These are phyloP conservation scores for Nasonia longicornis DNA, from an alignment of 1,140 invertebrate species.

Conservation along the genomic window DNA sequence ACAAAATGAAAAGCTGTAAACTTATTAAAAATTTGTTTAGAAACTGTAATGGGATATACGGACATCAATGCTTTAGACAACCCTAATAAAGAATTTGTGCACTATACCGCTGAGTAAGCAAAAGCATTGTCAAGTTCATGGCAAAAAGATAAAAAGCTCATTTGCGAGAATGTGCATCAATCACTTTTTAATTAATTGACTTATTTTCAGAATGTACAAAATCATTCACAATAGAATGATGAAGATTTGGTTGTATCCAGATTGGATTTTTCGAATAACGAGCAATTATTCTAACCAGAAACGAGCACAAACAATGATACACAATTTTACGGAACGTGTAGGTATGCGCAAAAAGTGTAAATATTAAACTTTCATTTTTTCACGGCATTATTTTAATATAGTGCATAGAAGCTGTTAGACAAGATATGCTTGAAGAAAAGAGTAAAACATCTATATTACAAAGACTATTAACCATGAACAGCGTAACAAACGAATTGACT, in stretches of 20 bases:
- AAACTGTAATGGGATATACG: slow-evolving; percentile 66
- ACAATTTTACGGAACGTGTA: slow-evolving; percentile 59
- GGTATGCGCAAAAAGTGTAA: neutral
- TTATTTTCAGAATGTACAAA: slow-evolving; percentile 59
- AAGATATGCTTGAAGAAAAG: neutral
- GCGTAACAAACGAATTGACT: slow-evolving; percentile 49
- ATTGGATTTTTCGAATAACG: slow-evolving; percentile 53
- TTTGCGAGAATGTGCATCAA: no score
- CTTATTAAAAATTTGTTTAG: slow-evolving; percentile 50
- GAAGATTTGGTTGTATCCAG: slow-evolving; percentile 57
- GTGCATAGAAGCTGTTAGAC: slow-evolving; percentile 31
- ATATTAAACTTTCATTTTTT: neutral
- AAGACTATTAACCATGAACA: slow-evolving; percentile 26
- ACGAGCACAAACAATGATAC: slow-evolving; percentile 52
- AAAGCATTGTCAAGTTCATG: slow-evolving; percentile 18
- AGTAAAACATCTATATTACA: slow-evolving; percentile 31
- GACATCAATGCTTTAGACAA: slow-evolving; percentile 51
- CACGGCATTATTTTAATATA: neutral
- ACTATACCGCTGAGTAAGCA: slow-evolving; percentile 51
- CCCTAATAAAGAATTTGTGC: slow-evolving; percentile 58
- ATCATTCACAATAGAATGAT: slow-evolving; percentile 59
- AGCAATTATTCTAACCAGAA: slow-evolving; percentile 51
- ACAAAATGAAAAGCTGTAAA: neutral
- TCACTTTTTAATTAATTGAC: neutral
- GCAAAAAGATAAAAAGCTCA: no score